phyloP scores from a whole-genome alignment of 2,113 vertebrate species.

The Lophotis ruficrista region DNA sequence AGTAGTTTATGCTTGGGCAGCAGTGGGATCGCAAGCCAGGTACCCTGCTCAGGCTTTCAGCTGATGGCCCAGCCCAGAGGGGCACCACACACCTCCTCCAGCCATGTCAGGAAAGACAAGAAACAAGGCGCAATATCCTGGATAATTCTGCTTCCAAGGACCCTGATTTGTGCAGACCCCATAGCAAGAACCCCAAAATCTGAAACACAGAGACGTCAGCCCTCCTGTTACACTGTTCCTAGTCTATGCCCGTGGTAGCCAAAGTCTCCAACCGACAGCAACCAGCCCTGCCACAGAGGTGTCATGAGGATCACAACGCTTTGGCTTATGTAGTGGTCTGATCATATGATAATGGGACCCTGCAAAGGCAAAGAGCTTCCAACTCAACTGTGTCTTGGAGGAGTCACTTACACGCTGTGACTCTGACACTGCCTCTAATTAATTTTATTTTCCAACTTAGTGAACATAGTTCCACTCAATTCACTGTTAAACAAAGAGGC shows the following conservation, averaged over 20 bases:
- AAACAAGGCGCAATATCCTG: background rate
- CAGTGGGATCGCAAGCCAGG: background rate
- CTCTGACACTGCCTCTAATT: background rate
- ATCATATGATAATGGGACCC: fast-evolving
- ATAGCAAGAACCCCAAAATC: background rate
- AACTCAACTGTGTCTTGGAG: fast-evolving
- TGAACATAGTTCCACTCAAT: background rate
- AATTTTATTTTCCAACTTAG: slow-evolving; percentile 22
- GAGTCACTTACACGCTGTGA: background rate
- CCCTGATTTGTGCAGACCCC: background rate
- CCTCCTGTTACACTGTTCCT: background rate
- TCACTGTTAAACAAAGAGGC: background rate
- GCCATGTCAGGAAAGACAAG: background rate
- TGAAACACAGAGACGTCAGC: background rate
- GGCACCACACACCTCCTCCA: background rate
- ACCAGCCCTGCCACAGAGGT: background rate
- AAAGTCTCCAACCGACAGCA: background rate
- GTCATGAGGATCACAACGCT: background rate
- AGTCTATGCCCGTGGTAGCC: background rate
- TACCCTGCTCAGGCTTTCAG: background rate
- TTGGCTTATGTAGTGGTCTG: background rate
- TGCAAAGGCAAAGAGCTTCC: background rate
- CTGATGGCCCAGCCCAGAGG: background rate
- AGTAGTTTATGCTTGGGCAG: background rate
- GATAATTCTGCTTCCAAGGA: background rate